phyloP scores from a whole-genome alignment of 1,140 invertebrate species.

The Micrasema minimum region DNA sequence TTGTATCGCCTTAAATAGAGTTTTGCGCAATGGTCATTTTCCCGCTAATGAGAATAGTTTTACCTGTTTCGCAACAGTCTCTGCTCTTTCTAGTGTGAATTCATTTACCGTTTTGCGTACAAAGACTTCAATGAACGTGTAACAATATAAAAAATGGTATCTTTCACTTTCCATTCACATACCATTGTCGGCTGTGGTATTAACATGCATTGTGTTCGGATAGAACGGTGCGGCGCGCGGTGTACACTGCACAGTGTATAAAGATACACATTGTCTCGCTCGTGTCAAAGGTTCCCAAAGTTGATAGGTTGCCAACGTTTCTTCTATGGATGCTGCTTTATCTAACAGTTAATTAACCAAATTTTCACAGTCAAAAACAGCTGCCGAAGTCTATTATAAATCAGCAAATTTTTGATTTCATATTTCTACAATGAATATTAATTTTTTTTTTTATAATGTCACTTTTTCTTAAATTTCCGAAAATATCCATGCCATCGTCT shows the following conservation, averaged over 20 bases:
- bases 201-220: constrained; percentile 29
- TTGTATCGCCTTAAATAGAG: neutral
- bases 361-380: too few relatives aligned
- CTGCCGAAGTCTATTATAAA: too few relatives aligned
- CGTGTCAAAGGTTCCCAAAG: constrained; percentile 14
- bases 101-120: constrained; percentile 38
- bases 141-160: constrained; percentile 46
- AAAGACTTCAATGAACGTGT: constrained; percentile 37
- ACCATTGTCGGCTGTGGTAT: constrained; percentile 42
- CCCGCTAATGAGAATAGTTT: constrained; percentile 23
- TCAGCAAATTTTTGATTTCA: too few relatives aligned
- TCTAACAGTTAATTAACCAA: too few relatives aligned
- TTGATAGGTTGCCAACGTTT: neutral
- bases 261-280: constrained; percentile 8
- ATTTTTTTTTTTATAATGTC: too few relatives aligned
- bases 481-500: too few relatives aligned
- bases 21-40: constrained; percentile 5
- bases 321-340: neutral
- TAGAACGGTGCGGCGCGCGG: neutral
- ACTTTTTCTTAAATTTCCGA: too few relatives aligned
- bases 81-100: constrained; percentile 35
- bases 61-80: constrained; percentile 40
- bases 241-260: neutral
- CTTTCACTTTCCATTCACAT: constrained; percentile 53
- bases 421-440: too few relatives aligned